Evolutionary conservation across 2,888 invertebrate genomes (phyloP).

Genomic region (Antheraea yamamai): DNA sequence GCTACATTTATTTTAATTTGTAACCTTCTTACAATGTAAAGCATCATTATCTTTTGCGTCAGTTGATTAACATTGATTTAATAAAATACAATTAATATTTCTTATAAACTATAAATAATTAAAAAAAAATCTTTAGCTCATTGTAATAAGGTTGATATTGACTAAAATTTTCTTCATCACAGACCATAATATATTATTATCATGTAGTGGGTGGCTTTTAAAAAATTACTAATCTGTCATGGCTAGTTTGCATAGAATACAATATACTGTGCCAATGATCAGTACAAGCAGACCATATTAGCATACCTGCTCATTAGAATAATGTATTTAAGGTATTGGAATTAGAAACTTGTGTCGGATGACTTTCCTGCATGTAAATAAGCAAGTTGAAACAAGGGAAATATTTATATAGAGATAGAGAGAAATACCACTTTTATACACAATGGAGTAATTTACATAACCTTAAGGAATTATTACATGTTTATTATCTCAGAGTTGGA

Average conservation of each 20-base stretch:
- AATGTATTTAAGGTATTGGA: constrained; percentile 1
- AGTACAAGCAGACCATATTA: constrained; percentile 4
- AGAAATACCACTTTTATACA: not conserved
- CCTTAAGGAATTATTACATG: too few relatives aligned
- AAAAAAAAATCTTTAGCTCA: not conserved
- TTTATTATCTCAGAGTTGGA: too few relatives aligned
- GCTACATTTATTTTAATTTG: not conserved
- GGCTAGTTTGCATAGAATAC: constrained; percentile 2
- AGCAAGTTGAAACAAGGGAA: too few relatives aligned
- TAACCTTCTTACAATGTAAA: not conserved
- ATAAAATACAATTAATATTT: not conserved
- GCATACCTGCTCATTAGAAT: constrained; percentile 1
- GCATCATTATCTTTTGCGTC: not conserved
- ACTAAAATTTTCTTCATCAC: not conserved
- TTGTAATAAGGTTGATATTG: constrained; percentile 1
- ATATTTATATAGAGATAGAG: not conserved
- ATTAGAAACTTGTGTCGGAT: not conserved
- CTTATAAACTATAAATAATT: not conserved
- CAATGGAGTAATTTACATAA: too few relatives aligned
- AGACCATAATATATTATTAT: not conserved
- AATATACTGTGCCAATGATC: constrained; percentile 2
- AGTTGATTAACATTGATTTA: not conserved
- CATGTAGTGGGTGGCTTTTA: not conserved
- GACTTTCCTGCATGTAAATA: not conserved
- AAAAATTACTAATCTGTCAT: constrained; percentile 6